Evolutionary conservation across 2,888 invertebrate species (phyloP), one percentile per base, ranked within the genome.

Genomic region (Synergus itoensis): DNA sequence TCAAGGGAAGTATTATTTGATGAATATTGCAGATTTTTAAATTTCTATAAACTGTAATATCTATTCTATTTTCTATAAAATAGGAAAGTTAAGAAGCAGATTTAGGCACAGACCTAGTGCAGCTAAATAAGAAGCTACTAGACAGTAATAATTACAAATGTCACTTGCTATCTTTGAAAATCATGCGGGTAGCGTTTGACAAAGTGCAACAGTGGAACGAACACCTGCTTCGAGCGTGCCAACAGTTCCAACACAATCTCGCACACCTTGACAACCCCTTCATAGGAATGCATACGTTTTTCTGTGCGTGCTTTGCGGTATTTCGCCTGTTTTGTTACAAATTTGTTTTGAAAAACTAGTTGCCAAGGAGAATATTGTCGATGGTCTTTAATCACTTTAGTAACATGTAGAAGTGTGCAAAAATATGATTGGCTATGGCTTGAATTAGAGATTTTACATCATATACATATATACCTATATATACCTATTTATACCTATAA

Each of bases 111-210:
- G 5, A 36, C 36, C 5, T 36, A 36, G 36, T 36, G 36, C 5
- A 36, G 5, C 36, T 28, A 28, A 28, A 28, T 28, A 36, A 36
- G 5, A 36, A 36, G 36, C 36, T 36, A 36, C 45, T 45, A 60
- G 60, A 60, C 60, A 21, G 12, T 21, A 60, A 60, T 60, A 60
- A 60, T 60, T 87, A 87, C 83, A 80, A 80, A 81, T 82, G 87
- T 87, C 85, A 85, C 84, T 84, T 85, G 87, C 88, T 91, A 92
- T 92, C 92, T 89, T 81, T 88, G 80, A 84, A 87, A 90, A 92
- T 92, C 92, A 91, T 92, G 92, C 92, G 92, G 92, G 92, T 90
- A 91, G 87, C 85, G 84, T 79, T 83, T 82, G 85, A 85, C 83
- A 82, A 77, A 81, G 85, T 80, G 82, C 80, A 79, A 53, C 60